Conservation (phyloP, 1,140 invertebrate genomes). For the Cydia strobilella region DNA sequence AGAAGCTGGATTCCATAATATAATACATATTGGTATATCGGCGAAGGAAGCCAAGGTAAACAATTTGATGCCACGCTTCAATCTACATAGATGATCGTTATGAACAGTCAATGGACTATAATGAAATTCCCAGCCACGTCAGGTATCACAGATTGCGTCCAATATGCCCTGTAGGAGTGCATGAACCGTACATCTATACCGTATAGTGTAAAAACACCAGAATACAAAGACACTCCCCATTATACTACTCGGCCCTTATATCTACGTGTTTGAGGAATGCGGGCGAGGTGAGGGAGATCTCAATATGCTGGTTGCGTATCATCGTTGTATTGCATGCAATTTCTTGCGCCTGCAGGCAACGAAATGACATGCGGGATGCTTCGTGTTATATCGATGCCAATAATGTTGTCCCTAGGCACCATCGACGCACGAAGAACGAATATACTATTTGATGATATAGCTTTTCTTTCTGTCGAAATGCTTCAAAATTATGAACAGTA, state of each 20-base stretch:
- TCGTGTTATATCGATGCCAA: constrained; percentile 61
- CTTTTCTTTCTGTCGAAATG: background rate
- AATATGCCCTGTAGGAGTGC: constrained; percentile 65
- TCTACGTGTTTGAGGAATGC: background rate
- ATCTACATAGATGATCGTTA: constrained; percentile 47
- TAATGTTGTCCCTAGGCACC: constrained; percentile 48
- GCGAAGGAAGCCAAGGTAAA: constrained; percentile 34
- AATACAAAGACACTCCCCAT: constrained; percentile 7
- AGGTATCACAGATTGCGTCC: constrained; percentile 73
- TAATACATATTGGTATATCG: background rate
- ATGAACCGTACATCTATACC: constrained; percentile 45
- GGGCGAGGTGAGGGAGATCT: constrained; percentile 39
- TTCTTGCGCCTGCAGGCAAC: constrained; percentile 66
- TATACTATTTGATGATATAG: constrained; percentile 17
- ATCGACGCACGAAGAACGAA: background rate
- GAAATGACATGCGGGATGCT: constrained; percentile 66
- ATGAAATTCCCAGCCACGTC: constrained; percentile 68
- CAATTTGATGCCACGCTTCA: constrained; percentile 45
- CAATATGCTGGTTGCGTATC: constrained; percentile 45
- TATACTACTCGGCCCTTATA: background rate
- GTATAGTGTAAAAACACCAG: constrained; percentile 46
- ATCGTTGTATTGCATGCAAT: constrained; percentile 67
- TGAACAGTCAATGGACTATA: constrained; percentile 65
- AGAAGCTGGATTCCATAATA: constrained; percentile 29
- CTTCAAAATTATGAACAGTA: background rate